Percentiles rank a stretch among this genome's conserved stretches.
phyloP scores from a whole-genome alignment of 2,797 vertebrate species.

The Spondyliosoma cantharus region DNA sequence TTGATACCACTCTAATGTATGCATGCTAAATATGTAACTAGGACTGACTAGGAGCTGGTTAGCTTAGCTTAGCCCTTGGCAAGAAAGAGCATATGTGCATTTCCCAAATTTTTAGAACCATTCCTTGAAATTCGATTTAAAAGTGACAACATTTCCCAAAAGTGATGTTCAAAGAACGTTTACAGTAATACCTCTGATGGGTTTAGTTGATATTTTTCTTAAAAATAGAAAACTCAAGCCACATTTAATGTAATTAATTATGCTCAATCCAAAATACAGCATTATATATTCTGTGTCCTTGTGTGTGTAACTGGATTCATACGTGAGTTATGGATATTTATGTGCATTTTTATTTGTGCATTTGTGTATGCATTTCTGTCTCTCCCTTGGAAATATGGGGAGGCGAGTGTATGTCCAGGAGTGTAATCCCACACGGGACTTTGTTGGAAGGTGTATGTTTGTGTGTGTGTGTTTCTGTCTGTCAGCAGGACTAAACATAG shows the following conservation, averaged over 20 bases:
- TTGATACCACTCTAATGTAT: neutral
- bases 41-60: neutral
- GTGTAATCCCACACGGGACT: conserved; percentile 19
- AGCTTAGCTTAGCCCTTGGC: neutral
- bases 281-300: neutral
- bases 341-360: conserved; percentile 22
- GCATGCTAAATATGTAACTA: neutral
- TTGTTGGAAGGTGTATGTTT: conserved; percentile 3
- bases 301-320: conserved; percentile 8
- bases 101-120: neutral
- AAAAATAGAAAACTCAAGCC: neutral
- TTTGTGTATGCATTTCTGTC: neutral
- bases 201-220: neutral
- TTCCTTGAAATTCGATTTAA: neutral
- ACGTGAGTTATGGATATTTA: conserved; percentile 4
- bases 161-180: neutral
- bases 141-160: neutral
- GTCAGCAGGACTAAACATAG: conserved; percentile 59
- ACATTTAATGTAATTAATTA: neutral
- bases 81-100: neutral
- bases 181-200: neutral
- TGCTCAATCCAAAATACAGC: neutral
- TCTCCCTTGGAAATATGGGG: neutral
- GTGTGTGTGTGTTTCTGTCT: conserved; percentile 15
- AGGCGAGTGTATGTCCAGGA: conserved; percentile 3